phyloP scores from a whole-genome alignment of 1,140 invertebrate genomes.

The Cataglyphis hispanica region DNA sequence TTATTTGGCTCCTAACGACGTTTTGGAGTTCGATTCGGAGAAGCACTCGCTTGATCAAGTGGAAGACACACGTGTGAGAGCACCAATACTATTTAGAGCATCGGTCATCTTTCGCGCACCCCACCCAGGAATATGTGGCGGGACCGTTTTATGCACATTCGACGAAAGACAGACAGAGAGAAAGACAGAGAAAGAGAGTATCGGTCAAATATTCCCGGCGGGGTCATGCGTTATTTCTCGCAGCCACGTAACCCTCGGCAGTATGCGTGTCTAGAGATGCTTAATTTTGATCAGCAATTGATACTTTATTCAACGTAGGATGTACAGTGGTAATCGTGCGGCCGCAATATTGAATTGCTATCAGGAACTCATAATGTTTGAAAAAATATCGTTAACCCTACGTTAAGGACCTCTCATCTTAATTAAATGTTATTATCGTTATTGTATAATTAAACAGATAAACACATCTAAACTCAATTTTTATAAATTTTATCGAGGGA shows the following conservation, averaged over 20 bases:
- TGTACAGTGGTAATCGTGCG: background rate
- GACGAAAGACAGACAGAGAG: background rate
- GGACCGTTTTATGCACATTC: conserved; percentile 1
- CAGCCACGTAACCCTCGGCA: conserved; percentile 57
- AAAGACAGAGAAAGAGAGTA: conserved; percentile 8
- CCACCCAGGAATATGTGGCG: conserved; percentile 14
- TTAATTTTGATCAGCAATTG: conserved; percentile 35
- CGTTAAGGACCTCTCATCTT: background rate
- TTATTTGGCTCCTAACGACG: conserved; percentile 49
- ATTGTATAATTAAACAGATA: background rate
- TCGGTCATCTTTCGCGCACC: conserved; percentile 33
- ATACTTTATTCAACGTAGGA: background rate
- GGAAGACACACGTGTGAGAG: conserved; percentile 12
- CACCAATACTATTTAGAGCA: conserved; percentile 59
- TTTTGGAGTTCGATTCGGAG: conserved; percentile 46
- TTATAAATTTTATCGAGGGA: background rate
- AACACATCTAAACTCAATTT: background rate
- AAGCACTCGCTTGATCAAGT: conserved; percentile 53
- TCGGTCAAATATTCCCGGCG: conserved; percentile 35
- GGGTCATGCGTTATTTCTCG: conserved; percentile 59
- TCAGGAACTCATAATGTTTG: background rate
- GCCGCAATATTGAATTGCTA: background rate
- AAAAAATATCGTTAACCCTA: background rate
- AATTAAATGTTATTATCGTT: background rate
- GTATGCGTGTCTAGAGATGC: conserved; percentile 35